Conservation (phyloP, 2,888 invertebrate species). For the Scotopteryx bipunctaria region DNA sequence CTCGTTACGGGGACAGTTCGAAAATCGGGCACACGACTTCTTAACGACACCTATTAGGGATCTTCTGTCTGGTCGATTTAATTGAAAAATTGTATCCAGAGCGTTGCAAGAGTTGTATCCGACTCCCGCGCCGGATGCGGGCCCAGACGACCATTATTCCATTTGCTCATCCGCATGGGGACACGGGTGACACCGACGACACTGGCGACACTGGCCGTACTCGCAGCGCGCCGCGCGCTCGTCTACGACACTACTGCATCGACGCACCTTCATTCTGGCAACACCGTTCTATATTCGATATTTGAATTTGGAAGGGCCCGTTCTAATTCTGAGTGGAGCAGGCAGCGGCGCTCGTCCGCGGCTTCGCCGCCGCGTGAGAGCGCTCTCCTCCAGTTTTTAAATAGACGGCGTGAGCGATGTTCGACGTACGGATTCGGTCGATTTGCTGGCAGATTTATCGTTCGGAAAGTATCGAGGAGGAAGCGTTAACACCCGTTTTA, state of each 20-base stretch:
- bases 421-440: slow-evolving; percentile 64
- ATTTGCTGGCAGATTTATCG: slow-evolving; percentile 78
- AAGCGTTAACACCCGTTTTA: slow-evolving; percentile 72
- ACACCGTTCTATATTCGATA: slow-evolving; percentile 65
- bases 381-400: slow-evolving; percentile 68
- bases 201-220: slow-evolving; percentile 22
- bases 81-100: slow-evolving; percentile 83
- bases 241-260: slow-evolving; percentile 18
- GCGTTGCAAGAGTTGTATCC: slow-evolving; percentile 80
- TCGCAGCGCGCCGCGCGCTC: background rate
- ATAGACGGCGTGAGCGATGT: slow-evolving; percentile 64
- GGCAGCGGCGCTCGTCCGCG: slow-evolving; percentile 42
- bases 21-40: slow-evolving; percentile 83
- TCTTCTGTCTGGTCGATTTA: slow-evolving; percentile 82
- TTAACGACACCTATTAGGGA: slow-evolving; percentile 83
- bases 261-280: slow-evolving; percentile 44
- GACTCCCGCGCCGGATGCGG: slow-evolving; percentile 81
- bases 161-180: slow-evolving; percentile 82
- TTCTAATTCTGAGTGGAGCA: slow-evolving; percentile 60
- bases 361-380: slow-evolving; percentile 43
- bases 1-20: slow-evolving; percentile 80
- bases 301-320: slow-evolving; percentile 63
- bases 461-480: slow-evolving; percentile 61
- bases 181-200: too few relatives aligned
- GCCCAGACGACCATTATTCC: slow-evolving; percentile 83